Evolutionary conservation across 2,888 invertebrate species (phyloP).

Genomic region (Cetonia aurata): DNA sequence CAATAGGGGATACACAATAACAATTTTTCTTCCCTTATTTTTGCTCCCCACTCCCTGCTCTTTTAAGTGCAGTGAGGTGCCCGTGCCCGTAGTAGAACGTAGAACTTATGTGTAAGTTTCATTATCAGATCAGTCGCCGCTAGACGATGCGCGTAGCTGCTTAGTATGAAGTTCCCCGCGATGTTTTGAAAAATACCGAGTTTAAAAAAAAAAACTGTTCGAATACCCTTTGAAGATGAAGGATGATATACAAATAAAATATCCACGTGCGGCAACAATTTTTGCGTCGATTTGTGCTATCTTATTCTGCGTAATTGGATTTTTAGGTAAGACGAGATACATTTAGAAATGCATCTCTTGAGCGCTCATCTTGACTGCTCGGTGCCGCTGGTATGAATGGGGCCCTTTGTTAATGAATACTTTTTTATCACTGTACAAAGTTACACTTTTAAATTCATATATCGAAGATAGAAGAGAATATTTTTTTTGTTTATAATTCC

Average conservation of each 20-base stretch:
- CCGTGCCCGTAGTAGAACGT: neutral
- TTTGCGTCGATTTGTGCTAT: slow-evolving; percentile 84
- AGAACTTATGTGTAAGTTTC: neutral
- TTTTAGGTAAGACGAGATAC: slow-evolving; percentile 74
- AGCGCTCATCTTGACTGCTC: neutral
- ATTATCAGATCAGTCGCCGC: neutral
- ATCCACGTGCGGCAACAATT: slow-evolving; percentile 81
- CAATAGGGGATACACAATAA: no score
- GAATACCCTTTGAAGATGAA: slow-evolving; percentile 11
- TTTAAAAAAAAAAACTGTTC: neutral
- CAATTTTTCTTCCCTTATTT: neutral
- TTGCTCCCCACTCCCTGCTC: neutral
- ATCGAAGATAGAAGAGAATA: no score
- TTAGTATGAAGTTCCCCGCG: neutral
- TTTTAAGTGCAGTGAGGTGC: no score
- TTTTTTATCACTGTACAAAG: slow-evolving; percentile 23
- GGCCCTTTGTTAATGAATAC: slow-evolving; percentile 5
- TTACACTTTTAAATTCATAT: neutral
- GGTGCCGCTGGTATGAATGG: slow-evolving; percentile 7
- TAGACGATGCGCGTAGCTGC: neutral
- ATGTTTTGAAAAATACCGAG: neutral
- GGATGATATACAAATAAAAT: slow-evolving; percentile 59
- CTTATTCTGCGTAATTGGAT: slow-evolving; percentile 82
- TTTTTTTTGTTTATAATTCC: no score
- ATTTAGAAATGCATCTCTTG: slow-evolving; percentile 15